phyloP scores from a whole-genome alignment of 1,140 invertebrate genomes.

The Drosophila virilis region DNA sequence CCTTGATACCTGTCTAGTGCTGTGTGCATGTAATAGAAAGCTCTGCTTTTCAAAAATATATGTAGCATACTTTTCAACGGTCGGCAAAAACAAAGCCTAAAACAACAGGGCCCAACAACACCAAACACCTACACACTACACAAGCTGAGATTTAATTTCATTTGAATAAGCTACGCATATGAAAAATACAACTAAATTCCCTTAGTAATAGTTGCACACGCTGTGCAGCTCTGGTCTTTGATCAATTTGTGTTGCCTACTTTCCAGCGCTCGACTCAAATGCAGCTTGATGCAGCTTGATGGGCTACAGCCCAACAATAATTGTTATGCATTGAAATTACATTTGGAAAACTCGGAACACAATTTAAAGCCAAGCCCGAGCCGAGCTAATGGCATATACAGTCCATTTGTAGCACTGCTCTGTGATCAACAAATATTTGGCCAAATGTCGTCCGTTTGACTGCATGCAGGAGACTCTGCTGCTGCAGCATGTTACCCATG shows the following conservation, averaged over 20 bases:
- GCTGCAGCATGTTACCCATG: conserved; percentile 1
- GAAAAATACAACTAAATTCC: too few relatives aligned
- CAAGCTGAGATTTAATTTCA: too few relatives aligned
- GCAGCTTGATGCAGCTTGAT: too few relatives aligned
- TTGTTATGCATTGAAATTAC: conserved; percentile 17
- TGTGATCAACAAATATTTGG: conserved; percentile 21
- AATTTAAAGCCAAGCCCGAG: conserved; percentile 18
- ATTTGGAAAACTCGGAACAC: neutral
- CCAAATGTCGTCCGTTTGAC: conserved; percentile 2
- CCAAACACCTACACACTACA: too few relatives aligned
- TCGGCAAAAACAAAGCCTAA: too few relatives aligned
- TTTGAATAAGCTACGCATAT: too few relatives aligned
- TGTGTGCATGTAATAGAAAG: neutral
- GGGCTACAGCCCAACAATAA: neutral
- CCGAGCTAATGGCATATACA: neutral
- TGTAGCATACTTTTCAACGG: conserved; percentile 6
- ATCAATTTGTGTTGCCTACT: neutral
- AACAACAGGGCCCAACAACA: too few relatives aligned
- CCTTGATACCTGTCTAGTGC: too few relatives aligned
- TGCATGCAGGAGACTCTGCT: neutral
- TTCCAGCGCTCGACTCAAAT: neutral
- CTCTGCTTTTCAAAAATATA: neutral
- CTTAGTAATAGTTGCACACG: neutral
- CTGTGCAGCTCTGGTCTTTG: neutral
- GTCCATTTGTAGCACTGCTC: neutral